Evolutionary conservation across 2,888 invertebrate species (phyloP).

Genomic region (Neuroscelio doddi): DNA sequence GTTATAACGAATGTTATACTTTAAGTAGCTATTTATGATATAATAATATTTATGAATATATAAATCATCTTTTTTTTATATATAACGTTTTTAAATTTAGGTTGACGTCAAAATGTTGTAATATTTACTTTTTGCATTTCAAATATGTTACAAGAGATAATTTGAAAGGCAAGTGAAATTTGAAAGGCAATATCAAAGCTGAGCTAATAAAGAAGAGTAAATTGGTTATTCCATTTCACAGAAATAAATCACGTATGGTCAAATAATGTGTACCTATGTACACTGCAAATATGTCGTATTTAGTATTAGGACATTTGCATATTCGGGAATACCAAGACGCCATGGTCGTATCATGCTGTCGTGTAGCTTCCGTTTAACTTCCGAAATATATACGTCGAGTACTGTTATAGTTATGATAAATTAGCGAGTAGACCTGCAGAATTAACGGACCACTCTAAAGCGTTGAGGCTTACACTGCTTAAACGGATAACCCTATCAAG

Average conservation of each 20-base stretch:
- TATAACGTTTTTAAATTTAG: no score
- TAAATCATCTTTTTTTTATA: no score
- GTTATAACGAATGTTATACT: no score
- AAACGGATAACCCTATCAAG: conserved; percentile 2
- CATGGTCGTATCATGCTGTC: background rate
- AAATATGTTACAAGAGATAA: no score
- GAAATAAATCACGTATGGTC: background rate
- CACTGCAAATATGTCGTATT: background rate
- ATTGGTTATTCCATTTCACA: background rate
- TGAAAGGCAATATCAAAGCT: background rate
- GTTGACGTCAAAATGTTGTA: no score
- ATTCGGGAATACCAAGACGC: conserved; percentile 2
- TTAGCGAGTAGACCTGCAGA: background rate
- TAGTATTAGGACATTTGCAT: background rate
- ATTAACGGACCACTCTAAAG: background rate
- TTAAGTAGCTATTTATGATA: no score
- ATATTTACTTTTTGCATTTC: no score
- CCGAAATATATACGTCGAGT: background rate
- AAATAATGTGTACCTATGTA: no score
- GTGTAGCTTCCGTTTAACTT: background rate
- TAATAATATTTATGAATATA: no score
- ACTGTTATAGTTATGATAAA: background rate
- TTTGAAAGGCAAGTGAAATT: background rate
- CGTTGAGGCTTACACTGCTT: background rate
- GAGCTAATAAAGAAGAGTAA: background rate